These are phyloP conservation scores for Anguilla rostrata DNA, from an alignment of 2,113 vertebrate species.

Conservation along the genomic window DNA sequence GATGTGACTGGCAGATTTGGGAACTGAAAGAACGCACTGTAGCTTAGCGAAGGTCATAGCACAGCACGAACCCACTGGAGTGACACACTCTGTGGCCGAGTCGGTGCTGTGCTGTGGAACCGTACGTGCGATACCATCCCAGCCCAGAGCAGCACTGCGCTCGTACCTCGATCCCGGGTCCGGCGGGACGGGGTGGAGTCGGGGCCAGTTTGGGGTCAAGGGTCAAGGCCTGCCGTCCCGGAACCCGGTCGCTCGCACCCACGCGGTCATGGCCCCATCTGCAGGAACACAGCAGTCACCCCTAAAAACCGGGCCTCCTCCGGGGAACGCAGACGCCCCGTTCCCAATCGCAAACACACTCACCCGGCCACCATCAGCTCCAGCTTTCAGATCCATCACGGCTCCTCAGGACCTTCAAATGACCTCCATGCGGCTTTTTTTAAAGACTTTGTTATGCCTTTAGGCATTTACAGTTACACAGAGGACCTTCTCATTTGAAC, in stretches of 20 bases:
- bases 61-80: neutral
- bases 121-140: constrained; percentile 3
- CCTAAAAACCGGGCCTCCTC: neutral
- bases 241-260: neutral
- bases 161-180: neutral
- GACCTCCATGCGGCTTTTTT: too few relatives aligned
- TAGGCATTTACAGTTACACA: too few relatives aligned
- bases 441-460: too few relatives aligned
- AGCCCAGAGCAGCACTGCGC: neutral
- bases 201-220: neutral
- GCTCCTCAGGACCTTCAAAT: too few relatives aligned
- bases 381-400: too few relatives aligned
- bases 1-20: neutral
- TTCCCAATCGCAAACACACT: too few relatives aligned
- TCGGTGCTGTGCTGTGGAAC: neutral
- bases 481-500: too few relatives aligned
- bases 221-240: neutral
- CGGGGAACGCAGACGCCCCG: neutral
- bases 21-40: neutral
- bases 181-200: neutral
- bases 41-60: neutral
- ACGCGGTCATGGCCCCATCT: constrained; percentile 10
- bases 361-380: too few relatives aligned
- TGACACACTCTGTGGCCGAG: neutral
- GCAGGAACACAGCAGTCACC: neutral